Conservation (phyloP, 2,797 vertebrate species). For the Cyclopterus lumpus region DNA sequence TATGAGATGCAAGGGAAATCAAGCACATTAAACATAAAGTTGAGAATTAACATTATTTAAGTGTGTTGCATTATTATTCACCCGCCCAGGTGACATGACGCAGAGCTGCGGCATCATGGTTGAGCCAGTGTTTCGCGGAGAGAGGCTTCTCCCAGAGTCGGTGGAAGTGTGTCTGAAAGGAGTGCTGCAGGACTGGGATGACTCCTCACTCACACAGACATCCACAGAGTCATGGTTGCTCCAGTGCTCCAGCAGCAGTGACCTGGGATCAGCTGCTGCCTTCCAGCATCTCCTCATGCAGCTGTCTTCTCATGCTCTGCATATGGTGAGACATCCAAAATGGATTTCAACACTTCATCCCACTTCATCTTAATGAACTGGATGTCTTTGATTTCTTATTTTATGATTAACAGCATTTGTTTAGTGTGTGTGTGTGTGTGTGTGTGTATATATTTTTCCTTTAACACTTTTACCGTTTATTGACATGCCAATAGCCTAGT, state of each 20-base stretch:
- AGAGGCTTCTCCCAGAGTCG: conserved; percentile 77
- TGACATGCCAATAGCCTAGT: too few relatives aligned
- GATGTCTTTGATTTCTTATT: too few relatives aligned
- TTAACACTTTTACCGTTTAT: too few relatives aligned
- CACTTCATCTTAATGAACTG: too few relatives aligned
- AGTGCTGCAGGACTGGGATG: conserved; percentile 79
- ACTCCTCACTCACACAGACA: conserved; percentile 62
- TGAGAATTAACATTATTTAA: neutral
- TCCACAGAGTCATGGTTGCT: conserved; percentile 89
- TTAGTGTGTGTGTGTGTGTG: too few relatives aligned
- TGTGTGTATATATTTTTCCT: too few relatives aligned
- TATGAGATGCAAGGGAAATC: neutral
- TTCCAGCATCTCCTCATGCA: conserved; percentile 83
- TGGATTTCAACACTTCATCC: too few relatives aligned
- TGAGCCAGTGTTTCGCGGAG: conserved; percentile 86
- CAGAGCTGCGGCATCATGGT: conserved; percentile 83
- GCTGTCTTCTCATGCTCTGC: conserved; percentile 75
- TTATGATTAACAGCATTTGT: too few relatives aligned
- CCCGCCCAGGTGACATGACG: conserved; percentile 58
- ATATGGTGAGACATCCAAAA: conserved; percentile 84
- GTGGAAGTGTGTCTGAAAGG: conserved; percentile 85
- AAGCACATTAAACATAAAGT: neutral
- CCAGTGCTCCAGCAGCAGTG: conserved; percentile 58
- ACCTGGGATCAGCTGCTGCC: conserved; percentile 34
- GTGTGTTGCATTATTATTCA: conserved; percentile 22